Evolutionary conservation across 2,888 invertebrate species (phyloP).

Genomic region (Xestia sexstrigata): DNA sequence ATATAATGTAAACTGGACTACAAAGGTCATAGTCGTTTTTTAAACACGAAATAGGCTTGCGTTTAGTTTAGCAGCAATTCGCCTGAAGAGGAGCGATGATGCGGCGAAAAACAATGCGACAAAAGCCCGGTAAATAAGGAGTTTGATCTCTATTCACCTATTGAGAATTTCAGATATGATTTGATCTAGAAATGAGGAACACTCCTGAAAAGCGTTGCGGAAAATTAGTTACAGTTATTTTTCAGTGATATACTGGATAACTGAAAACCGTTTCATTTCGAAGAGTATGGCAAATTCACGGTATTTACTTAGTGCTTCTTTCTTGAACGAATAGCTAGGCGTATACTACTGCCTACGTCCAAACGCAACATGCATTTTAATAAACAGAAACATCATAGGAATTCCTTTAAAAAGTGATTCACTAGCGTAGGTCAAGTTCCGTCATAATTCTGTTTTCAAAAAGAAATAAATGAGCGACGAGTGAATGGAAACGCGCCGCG

Average conservation of each 20-base stretch:
- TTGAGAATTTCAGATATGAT: background rate
- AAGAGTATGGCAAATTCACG: background rate
- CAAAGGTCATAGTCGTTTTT: background rate
- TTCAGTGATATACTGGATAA: background rate
- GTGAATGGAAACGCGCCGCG: conserved; percentile 51
- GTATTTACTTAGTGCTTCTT: background rate
- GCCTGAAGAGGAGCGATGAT: too few relatives aligned
- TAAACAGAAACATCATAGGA: conserved; percentile 24
- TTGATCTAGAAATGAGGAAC: background rate
- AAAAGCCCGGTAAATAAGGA: background rate
- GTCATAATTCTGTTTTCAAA: conserved; percentile 50
- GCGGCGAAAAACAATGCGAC: background rate
- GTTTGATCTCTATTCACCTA: background rate
- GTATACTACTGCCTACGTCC: background rate
- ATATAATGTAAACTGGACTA: background rate
- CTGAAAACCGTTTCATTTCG: background rate
- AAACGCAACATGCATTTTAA: conserved; percentile 37
- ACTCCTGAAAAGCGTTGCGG: background rate
- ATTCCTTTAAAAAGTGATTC: conserved; percentile 49
- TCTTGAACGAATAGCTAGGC: background rate
- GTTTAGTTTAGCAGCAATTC: too few relatives aligned
- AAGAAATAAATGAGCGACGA: conserved; percentile 48
- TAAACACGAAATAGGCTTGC: too few relatives aligned
- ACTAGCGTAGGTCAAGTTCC: conserved; percentile 32
- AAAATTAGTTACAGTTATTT: background rate